phyloP scores from a whole-genome alignment of 2,888 invertebrate genomes.

The Parochlus steinenii region DNA sequence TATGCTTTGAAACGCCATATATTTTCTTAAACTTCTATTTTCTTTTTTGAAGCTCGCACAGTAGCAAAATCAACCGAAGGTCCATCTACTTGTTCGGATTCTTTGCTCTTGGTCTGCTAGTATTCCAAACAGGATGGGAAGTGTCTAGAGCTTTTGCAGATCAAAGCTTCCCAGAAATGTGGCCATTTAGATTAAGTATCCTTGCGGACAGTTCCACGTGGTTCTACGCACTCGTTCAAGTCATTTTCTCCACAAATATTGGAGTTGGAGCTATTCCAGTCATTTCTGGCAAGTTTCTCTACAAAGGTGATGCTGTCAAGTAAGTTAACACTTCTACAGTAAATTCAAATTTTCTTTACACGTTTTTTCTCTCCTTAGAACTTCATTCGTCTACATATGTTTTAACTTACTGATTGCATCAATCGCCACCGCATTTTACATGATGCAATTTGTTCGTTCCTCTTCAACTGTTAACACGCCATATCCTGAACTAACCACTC shows the following conservation, averaged over 20 bases:
- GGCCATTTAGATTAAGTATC: constrained; percentile 21
- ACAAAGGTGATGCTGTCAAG: constrained; percentile 29
- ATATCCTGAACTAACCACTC: constrained; percentile 23
- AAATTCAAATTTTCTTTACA: constrained; percentile 2
- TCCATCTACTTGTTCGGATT: constrained; percentile 26
- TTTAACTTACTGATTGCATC: constrained; percentile 29
- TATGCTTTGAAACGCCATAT: not conserved
- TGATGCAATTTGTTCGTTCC: constrained; percentile 27
- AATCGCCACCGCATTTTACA: constrained; percentile 27
- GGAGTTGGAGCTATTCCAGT: constrained; percentile 29
- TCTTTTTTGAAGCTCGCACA: constrained; percentile 24
- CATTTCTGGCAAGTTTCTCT: constrained; percentile 30
- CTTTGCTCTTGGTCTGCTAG: constrained; percentile 22
- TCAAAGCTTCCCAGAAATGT: constrained; percentile 25
- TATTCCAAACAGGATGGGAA: constrained; percentile 27
- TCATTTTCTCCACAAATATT: constrained; percentile 27
- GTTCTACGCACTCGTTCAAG: constrained; percentile 30
- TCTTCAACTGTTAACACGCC: constrained; percentile 17
- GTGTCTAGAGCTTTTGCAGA: constrained; percentile 24
- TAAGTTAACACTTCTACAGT: not conserved
- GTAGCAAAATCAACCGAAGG: constrained; percentile 26
- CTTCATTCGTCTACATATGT: constrained; percentile 29
- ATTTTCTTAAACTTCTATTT: constrained; percentile 7
- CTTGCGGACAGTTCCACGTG: constrained; percentile 25
- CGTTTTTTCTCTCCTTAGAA: constrained; percentile 16